A percentile compares a stretch with the other conserved stretches of the same genome.
Evolutionary conservation across 2,888 invertebrate genomes (phyloP).

Genomic region (Platypus cylindrus): DNA sequence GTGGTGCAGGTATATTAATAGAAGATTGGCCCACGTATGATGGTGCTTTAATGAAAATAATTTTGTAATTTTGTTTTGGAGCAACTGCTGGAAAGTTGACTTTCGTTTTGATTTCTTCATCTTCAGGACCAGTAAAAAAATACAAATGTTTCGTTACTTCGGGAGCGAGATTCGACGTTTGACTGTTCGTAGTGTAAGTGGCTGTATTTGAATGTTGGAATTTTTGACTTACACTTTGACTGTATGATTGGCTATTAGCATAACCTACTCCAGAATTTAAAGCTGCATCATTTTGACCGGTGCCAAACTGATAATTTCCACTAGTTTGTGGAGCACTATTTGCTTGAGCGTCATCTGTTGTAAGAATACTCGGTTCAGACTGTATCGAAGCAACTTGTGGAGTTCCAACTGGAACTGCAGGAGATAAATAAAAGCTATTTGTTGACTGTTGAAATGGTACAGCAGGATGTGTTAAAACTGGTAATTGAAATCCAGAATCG

Average conservation of each 20-base stretch:
- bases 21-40: constrained; percentile 7
- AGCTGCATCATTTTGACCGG: no score
- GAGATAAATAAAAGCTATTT: neutral
- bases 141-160: constrained; percentile 13
- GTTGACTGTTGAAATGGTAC: neutral
- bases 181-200: no score
- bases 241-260: no score
- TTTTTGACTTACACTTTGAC: no score
- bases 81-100: constrained; percentile 5
- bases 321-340: neutral
- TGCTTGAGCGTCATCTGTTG: constrained; percentile 4
- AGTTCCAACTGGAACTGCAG: neutral
- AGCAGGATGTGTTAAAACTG: no score
- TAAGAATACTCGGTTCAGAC: no score
- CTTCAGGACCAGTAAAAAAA: constrained; percentile 13
- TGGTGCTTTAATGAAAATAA: constrained; percentile 19
- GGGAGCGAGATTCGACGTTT: neutral
- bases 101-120: constrained; percentile 9
- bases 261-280: no score
- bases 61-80: constrained; percentile 14
- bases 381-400: no score
- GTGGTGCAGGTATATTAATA: constrained; percentile 26
- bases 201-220: no score
- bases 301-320: no score
- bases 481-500: no score